Percentiles rank a stretch among this genome's conserved stretches.
phyloP scores from a whole-genome alignment of 2,113 vertebrate genomes.

The Formicarius rufipectus region DNA sequence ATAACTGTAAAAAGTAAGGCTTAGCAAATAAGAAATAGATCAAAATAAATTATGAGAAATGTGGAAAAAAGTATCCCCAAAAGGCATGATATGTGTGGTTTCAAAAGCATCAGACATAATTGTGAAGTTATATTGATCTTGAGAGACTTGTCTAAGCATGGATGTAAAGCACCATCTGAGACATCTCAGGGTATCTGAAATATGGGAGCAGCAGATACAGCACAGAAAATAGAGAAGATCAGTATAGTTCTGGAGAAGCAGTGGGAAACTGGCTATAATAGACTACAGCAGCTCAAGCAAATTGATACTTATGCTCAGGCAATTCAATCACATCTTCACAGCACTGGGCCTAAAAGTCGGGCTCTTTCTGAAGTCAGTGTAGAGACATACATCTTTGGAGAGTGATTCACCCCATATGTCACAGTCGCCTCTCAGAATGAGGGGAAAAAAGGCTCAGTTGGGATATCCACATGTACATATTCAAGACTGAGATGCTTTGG shows the following conservation, averaged over 20 bases:
- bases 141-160: neutral
- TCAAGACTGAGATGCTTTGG: neutral
- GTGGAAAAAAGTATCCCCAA: neutral
- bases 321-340: neutral
- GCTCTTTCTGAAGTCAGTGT: neutral
- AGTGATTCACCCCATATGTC: neutral
- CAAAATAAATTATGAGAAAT: neutral
- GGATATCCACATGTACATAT: neutral
- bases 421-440: neutral
- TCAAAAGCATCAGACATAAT: neutral
- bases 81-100: neutral
- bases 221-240: neutral
- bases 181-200: neutral
- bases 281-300: neutral
- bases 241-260: neutral
- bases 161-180: neutral
- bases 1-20: neutral
- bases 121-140: neutral
- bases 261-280: neutral
- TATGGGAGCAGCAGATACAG: neutral
- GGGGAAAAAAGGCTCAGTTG: neutral
- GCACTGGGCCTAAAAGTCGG: neutral
- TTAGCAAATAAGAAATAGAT: neutral
- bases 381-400: neutral
- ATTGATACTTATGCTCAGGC: neutral